phyloP scores from a whole-genome alignment of 2,888 invertebrate genomes.

The Ochlodes sylvanus region DNA sequence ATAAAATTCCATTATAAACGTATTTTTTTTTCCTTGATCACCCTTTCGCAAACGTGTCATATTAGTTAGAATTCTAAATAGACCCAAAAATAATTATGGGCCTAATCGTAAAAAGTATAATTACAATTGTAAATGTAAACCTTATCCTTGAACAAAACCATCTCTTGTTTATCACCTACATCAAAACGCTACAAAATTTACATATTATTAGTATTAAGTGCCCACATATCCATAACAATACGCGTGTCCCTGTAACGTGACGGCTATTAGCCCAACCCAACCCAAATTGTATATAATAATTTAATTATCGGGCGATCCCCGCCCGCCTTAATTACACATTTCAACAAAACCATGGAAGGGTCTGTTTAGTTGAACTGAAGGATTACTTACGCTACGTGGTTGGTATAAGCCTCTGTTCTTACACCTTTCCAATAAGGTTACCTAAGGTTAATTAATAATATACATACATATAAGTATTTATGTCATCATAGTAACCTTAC shows the following conservation, averaged over 20 bases:
- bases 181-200: not conserved
- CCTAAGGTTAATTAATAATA: too few species aligned
- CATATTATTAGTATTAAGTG: constrained; percentile 7
- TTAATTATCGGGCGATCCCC: constrained; percentile 33
- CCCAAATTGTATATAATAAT: constrained; percentile 37
- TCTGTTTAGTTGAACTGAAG: constrained; percentile 12
- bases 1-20: too few species aligned
- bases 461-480: too few species aligned
- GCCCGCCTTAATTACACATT: constrained; percentile 21
- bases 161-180: constrained; percentile 3
- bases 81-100: too few species aligned
- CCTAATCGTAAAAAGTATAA: not conserved
- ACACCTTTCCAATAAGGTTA: too few species aligned
- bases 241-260: constrained; percentile 4
- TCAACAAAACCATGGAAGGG: constrained; percentile 19
- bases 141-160: not conserved
- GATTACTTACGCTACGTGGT: constrained; percentile 1
- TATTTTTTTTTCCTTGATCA: too few species aligned
- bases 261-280: constrained; percentile 18
- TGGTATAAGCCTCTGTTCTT: too few species aligned
- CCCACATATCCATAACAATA: constrained; percentile 23
- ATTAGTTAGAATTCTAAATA: too few species aligned
- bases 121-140: not conserved
- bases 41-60: too few species aligned
- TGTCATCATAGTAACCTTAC: too few species aligned